A percentile compares a stretch with the other conserved stretches of the same genome.
Evolutionary conservation across 2,888 invertebrate genomes (phyloP).

Genomic region (Limnephilus marmoratus): DNA sequence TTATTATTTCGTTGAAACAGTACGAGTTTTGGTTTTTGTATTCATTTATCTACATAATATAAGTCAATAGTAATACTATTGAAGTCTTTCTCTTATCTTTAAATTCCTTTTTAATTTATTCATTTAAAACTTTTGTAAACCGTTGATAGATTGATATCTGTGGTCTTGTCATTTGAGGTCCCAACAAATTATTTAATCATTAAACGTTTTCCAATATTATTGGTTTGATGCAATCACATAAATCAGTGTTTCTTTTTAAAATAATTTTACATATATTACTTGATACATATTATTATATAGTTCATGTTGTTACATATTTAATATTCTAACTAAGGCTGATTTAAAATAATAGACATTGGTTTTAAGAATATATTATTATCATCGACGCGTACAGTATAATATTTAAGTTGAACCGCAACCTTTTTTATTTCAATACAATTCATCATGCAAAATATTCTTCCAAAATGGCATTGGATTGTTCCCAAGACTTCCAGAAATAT

Average conservation of each 20-base stretch:
- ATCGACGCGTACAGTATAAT: background rate
- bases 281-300: background rate
- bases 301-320: conserved; percentile 2
- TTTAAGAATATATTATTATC: background rate
- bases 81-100: conserved; percentile 2
- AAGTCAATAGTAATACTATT: conserved; percentile 16
- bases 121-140: conserved; percentile 2
- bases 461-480: background rate
- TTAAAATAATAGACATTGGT: background rate
- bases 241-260: conserved; percentile 2
- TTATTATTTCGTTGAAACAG: conserved; percentile 45
- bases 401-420: background rate
- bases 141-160: background rate
- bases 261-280: background rate
- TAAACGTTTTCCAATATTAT: conserved; percentile 26
- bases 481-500: background rate
- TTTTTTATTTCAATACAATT: background rate
- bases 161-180: conserved; percentile 27
- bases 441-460: background rate
- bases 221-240: conserved; percentile 22
- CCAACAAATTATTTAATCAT: conserved; percentile 14
- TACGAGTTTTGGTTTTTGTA: conserved; percentile 35
- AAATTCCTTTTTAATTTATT: background rate
- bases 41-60: conserved; percentile 20
- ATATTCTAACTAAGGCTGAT: conserved; percentile 2